Base-by-base conservation (phyloP, 2,797 vertebrate genomes). In the Rhinella marina region DNA sequence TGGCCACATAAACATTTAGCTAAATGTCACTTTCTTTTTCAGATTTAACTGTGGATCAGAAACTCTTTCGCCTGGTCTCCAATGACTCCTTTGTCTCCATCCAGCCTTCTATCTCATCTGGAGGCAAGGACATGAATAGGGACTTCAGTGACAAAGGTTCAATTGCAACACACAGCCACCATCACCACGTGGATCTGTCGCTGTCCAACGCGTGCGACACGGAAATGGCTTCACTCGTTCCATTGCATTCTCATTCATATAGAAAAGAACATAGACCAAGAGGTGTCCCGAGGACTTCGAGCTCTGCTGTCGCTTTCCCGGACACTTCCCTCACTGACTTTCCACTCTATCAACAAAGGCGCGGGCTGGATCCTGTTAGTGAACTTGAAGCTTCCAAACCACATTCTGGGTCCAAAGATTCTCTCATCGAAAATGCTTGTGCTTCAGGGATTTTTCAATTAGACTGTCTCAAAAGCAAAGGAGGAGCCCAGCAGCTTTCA, bases 1-100 rank as follows among this genome's bases (percentile, higher is more conserved):
- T 17, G 16, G 61, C 61, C n/a, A n/a, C 14, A 21, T 61, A n/a
- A 10, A 8, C 61, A 16, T 41, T 9, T 72, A 21, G 27, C 17
- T 50, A 52, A 76, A 12, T 76, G 6, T 73, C 19, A 25, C 75
- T 25, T 84, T 11, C 32, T 52, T 32, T 23, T 54, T 90, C 93
- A 99, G 98, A 99, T 95, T 93, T 99, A 94, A 95, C 96, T 86
- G 94, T 96, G 11, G 98, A 99, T 91, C 94, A 96, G 91, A 99
- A 98, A 96, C 97, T 99, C 94, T 98, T 97, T 94, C 97, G 96
- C 94, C 95, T 99, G 88, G 96, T 99, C 91, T 97, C 98, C 93
- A 98, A 98, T 27, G 98, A 98, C 93, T 99, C 98, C 59, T 99
- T 99, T 93, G 95, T 98, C 91, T 99, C 98, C 92, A 94, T 99